phyloP scores from a whole-genome alignment of 2,113 vertebrate genomes.

The Seriola dumerili region DNA sequence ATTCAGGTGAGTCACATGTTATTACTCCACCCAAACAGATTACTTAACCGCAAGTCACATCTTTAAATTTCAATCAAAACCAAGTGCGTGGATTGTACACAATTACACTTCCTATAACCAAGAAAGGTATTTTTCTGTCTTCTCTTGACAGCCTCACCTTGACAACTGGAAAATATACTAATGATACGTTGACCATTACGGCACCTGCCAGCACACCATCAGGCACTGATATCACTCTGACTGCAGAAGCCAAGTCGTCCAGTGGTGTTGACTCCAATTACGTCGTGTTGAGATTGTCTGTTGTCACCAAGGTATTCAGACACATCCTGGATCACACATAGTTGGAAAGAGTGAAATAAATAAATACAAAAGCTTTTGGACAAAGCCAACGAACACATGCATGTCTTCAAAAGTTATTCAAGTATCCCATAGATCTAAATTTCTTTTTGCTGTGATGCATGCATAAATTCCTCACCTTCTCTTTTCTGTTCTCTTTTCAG shows the following conservation, averaged over 20 bases:
- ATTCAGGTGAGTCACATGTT: background rate
- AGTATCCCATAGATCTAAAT: too few species aligned
- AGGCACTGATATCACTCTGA: slow-evolving; percentile 83
- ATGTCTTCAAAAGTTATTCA: too few species aligned
- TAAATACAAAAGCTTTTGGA: too few species aligned
- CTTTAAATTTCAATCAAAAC: background rate
- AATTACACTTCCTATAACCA: background rate
- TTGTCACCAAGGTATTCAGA: slow-evolving; percentile 77
- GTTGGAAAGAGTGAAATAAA: background rate
- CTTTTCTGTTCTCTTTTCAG: slow-evolving; percentile 51
- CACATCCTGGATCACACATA: background rate
- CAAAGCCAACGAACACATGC: too few species aligned
- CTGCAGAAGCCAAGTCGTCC: slow-evolving; percentile 70
- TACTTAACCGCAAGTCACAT: too few species aligned
- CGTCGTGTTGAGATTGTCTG: slow-evolving; percentile 74
- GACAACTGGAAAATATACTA: slow-evolving; percentile 51
- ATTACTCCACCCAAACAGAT: background rate
- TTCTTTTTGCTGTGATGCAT: too few species aligned
- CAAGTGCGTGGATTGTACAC: background rate
- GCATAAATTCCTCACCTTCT: background rate
- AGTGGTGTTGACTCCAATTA: slow-evolving; percentile 76
- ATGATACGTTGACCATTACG: slow-evolving; percentile 63
- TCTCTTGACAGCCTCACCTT: slow-evolving; percentile 67
- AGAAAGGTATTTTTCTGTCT: background rate
- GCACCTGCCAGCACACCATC: slow-evolving; percentile 60